Base-by-base conservation (phyloP, 2,888 invertebrate species). In the Drosophila mettleri region DNA sequence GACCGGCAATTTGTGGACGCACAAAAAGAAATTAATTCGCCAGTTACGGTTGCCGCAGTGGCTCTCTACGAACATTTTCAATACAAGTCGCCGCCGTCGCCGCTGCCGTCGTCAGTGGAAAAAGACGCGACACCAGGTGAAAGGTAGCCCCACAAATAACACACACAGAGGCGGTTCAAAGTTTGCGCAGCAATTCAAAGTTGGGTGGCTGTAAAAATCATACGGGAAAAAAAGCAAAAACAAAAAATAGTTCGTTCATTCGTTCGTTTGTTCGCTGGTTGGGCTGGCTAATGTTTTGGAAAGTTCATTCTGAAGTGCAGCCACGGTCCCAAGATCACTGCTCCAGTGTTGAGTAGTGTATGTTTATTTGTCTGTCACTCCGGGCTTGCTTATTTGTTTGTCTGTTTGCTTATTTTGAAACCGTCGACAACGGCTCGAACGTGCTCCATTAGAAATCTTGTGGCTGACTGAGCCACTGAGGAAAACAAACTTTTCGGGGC, bases 21-120 rank as follows among this genome's bases (percentile, higher is more conserved):
- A 73, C 70, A 79, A 73, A 86, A 49, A 80, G 68, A 83, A 88
- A 88, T 89, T 85, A 87, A 85, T 85, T 89, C 74, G 86, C 83
- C 88, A 71, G 89, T 74, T 85, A 87, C 85, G 89, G 89, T 85
- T 88, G 74, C 78, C 87, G 75, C 81, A 82, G 88, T 89, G 86
- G 59, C 54, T 43, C 57, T 51, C 46, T 55, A 58, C 62, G 54
- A 72, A 72, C 16, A 33, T 36, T 68, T 45, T 39, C 60, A 68
- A 73, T 80, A 60, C 38, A 45, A 38, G 53, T 58, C 60, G 45
- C 39, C 16, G 31, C 31, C 45, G 29, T 36, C 14, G 20, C 33
- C 48, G 22, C 39, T 16, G 48, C 48, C n/a, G n/a, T 48, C 16
- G n/a, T 48, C 49, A 38, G 29, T 27, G 38, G 64, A 62, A 68